phyloP scores from a whole-genome alignment of 2,113 vertebrate genomes.

The Piaya cayana region DNA sequence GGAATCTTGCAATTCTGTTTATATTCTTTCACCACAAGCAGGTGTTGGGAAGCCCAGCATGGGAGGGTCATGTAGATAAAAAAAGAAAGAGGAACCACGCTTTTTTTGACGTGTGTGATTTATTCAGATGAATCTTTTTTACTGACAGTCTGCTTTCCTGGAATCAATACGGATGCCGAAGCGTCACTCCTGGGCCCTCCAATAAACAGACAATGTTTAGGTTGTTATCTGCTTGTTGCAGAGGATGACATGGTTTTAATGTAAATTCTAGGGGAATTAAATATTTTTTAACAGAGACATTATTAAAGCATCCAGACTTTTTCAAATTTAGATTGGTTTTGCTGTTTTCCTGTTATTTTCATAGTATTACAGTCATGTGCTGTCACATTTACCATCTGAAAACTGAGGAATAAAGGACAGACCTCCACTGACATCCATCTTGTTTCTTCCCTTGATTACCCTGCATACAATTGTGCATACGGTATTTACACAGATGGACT shows the following conservation, averaged over 20 bases:
- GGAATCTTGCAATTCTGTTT: constrained; percentile 49
- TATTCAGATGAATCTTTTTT: constrained; percentile 48
- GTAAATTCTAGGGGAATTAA: background rate
- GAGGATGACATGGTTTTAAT: background rate
- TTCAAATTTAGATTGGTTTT: background rate
- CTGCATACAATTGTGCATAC: background rate
- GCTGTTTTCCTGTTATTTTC: background rate
- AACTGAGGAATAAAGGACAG: background rate
- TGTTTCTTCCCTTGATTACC: background rate
- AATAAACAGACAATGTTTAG: background rate
- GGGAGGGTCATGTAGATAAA: constrained; percentile 19
- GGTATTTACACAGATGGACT: background rate
- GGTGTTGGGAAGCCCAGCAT: constrained; percentile 35
- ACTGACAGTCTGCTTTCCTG: constrained; percentile 44
- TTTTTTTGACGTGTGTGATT: background rate
- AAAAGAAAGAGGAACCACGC: constrained; percentile 41
- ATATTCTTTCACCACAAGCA: constrained; percentile 14
- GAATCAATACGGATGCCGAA: background rate
- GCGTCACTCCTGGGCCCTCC: background rate
- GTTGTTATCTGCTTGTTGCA: background rate
- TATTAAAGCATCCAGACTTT: background rate
- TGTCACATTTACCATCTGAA: background rate
- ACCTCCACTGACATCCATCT: background rate
- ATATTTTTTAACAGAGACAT: background rate
- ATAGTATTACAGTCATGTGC: background rate